Base-by-base conservation (phyloP, 2,797 vertebrate genomes). In the Onychomys torridus region DNA sequence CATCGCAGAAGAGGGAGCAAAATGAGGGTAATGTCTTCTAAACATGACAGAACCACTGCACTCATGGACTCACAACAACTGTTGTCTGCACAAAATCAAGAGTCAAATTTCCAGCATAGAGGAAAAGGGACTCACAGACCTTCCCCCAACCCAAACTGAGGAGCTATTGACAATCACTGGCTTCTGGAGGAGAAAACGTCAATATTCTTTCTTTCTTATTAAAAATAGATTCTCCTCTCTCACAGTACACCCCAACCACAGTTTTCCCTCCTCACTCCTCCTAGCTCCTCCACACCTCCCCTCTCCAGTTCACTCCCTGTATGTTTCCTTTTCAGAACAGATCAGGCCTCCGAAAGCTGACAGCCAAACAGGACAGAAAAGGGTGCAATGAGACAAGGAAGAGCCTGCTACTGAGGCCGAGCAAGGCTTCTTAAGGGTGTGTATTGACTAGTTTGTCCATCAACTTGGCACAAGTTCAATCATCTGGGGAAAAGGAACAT, bases 401-500 rank as follows among this genome's bases (percentile, higher is more conserved):
- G n/a, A 8, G 6, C 6, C 16, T 7, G 32, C 34, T n/a, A 17
- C 3, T 69, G 65, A 69, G 67, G 16, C 34, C n/a, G 67, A 34
- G n/a, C 65, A 69, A 9, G 67, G 14, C 32, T n/a, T 69, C 67
- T 69, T 69, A 17, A n/a, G 34, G 6, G 67, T 69, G 34, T 67
- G 0, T 19, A n/a, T n/a, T 69, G 34, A n/a, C 67, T 19, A 6
- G 2, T n/a, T 69, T n/a, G n/a, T n/a, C n/a, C n/a, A 3, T 27
- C 63, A 67, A 6, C 63, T n/a, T 21, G n/a, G n/a, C n/a, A 21
- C 19, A 37, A 71, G 17, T 71, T 71, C 69, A 37, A 17, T n/a
- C 17, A 21, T 71, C n/a, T 71, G 69, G n/a, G 69, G n/a, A 21
- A 21, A 71, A 8, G 19, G 16, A 71, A 37, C n/a, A 71, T 37